Evolutionary conservation across 2,888 invertebrate genomes (phyloP), one percentile per base, ranked within the genome.

Genomic region (Hydraecia micacea): DNA sequence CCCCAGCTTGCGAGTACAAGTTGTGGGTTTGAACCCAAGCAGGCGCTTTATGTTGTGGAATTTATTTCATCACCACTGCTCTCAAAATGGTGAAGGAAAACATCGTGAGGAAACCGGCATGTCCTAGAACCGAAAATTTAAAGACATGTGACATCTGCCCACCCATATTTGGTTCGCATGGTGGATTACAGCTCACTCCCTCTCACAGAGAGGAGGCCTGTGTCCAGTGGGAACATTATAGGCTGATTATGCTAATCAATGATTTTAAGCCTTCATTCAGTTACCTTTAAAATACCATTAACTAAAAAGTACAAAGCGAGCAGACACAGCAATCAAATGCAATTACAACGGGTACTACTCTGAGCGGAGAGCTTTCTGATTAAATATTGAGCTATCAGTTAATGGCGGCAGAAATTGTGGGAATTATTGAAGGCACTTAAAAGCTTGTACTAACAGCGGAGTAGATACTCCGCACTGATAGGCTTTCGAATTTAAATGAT

Each of bases 361-460:
- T n/a, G 49, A 67, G 39, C 77, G 73, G 86, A 90, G 89, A 89
- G 90, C 81, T 88, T 77, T 83, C 89, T 90, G 84, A 91, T 93
- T 92, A 93, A 93, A 92, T 92, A 94, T 94, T 92, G 86, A 94
- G 82, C 80, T 85, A 88, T 88, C 86, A 81, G 89, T 89, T 93
- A 93, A 92, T 92, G 92, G 92, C 69, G 39, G 79, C 73, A 80
- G 83, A 86, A 86, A 85, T 91, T 90, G 81, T 81, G 69, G 79
- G 92, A 92, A 93, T 93, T 91, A 93, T 93, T 93, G 85, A 93
- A 84, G 80, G 78, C 74, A 75, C 83, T 77, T 81, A 77, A 83
- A 85, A 91, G 91, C 91, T 86, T 82, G 67, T 76, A 80, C 76
- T 82, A 75, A 81, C 77, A 82, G 39, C 32, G 42, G 36, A 36